These are phyloP conservation scores for Antheraea mylitta DNA, from an alignment of 1,140 invertebrate species.

Conservation along the genomic window DNA sequence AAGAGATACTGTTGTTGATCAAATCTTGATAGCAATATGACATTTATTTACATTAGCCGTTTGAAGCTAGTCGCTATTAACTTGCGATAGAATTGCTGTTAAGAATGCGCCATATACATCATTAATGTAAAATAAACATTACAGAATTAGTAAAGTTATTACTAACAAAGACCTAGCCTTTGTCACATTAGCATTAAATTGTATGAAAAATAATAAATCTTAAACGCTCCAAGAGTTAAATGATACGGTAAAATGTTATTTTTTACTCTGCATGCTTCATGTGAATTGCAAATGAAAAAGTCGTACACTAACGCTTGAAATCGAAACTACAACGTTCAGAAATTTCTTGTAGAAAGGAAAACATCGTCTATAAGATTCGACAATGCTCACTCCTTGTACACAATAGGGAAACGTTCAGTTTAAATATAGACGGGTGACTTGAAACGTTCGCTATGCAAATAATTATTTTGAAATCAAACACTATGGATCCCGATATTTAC, in stretches of 20 bases:
- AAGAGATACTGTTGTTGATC: too few relatives aligned
- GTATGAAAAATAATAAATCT: too few relatives aligned
- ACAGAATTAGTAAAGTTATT: too few relatives aligned
- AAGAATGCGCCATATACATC: too few relatives aligned
- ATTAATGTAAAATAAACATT: too few relatives aligned
- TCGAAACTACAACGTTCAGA: conserved; percentile 19
- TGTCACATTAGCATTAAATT: too few relatives aligned
- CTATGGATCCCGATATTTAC: not conserved
- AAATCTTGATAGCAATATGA: too few relatives aligned
- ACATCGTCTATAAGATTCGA: conserved; percentile 23
- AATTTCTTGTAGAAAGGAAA: conserved; percentile 31
- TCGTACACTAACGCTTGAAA: conserved; percentile 22
- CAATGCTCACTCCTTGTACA: not conserved
- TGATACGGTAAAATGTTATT: not conserved
- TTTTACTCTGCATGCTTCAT: conserved; percentile 1
- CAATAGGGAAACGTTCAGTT: conserved; percentile 5
- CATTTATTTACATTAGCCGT: too few relatives aligned
- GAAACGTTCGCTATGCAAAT: conserved; percentile 2
- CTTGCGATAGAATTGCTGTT: too few relatives aligned
- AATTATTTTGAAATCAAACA: conserved; percentile 8
- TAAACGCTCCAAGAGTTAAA: not conserved
- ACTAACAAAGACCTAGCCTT: too few relatives aligned
- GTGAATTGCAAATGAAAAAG: conserved; percentile 35
- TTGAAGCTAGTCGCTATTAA: too few relatives aligned
- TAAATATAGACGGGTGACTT: conserved; percentile 10